phyloP scores from a whole-genome alignment of 2,797 vertebrate species.

The Agapornis canus region DNA sequence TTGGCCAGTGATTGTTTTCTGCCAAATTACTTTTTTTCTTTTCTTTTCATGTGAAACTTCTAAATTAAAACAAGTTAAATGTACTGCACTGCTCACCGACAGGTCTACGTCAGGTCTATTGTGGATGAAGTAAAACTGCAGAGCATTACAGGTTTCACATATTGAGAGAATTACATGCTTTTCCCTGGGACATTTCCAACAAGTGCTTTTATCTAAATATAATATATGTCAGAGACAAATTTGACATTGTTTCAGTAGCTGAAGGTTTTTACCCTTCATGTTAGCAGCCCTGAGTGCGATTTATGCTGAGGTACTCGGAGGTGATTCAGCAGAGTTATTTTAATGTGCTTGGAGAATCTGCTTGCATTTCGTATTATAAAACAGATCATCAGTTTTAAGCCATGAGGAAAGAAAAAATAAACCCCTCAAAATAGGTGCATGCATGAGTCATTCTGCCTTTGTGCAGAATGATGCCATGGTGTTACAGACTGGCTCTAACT shows the following conservation, averaged over 20 bases:
- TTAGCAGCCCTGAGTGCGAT: neutral
- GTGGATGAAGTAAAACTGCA: slow-evolving; percentile 20
- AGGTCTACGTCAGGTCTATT: neutral
- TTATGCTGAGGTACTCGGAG: slow-evolving; percentile 35
- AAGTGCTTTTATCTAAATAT: slow-evolving; percentile 54
- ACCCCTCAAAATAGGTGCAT: neutral
- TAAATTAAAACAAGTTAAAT: neutral
- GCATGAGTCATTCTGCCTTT: slow-evolving; percentile 43
- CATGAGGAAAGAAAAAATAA: neutral
- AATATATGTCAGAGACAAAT: slow-evolving; percentile 33
- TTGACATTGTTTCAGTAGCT: slow-evolving; percentile 59
- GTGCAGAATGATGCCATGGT: neutral
- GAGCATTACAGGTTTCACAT: slow-evolving; percentile 38
- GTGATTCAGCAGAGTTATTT: slow-evolving; percentile 18
- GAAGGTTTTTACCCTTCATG: slow-evolving; percentile 48
- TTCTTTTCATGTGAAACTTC: neutral
- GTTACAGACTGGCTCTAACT: neutral
- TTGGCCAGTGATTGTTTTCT: neutral
- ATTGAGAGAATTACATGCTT: slow-evolving; percentile 67
- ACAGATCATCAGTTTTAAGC: slow-evolving; percentile 50
- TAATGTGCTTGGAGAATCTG: slow-evolving; percentile 49
- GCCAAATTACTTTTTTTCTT: neutral
- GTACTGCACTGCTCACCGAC: neutral
- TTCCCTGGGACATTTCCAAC: slow-evolving; percentile 44
- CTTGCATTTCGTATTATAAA: slow-evolving; percentile 63